phyloP scores from a whole-genome alignment of 2,888 invertebrate genomes.

The Sarcophaga variegata region DNA sequence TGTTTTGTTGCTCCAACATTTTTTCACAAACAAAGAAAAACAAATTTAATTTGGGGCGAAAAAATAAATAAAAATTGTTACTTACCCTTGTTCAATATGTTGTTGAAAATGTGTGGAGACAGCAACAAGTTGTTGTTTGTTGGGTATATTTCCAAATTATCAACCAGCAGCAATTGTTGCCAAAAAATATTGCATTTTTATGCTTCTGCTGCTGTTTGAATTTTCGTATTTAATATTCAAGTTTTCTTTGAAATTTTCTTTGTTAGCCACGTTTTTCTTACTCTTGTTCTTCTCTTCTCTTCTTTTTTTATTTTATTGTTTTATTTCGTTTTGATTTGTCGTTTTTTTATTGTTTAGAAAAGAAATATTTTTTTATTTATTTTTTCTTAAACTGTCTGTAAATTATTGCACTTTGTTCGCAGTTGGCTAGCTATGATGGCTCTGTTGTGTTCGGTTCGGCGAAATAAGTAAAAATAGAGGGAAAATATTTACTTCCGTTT shows the following conservation, averaged over 20 bases:
- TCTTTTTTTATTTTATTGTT: neutral
- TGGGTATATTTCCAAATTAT: no score
- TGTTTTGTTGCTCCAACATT: no score
- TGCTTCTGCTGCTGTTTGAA: constrained; percentile 3
- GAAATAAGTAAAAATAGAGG: neutral
- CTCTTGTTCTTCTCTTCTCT: neutral
- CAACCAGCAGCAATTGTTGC: no score
- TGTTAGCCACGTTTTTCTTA: neutral
- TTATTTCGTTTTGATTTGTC: constrained; percentile 2
- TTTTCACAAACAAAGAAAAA: no score
- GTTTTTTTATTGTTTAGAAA: constrained; percentile 17
- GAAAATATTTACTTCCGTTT: constrained; percentile 42
- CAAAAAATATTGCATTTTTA: no score
- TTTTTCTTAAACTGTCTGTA: neutral
- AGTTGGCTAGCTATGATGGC: constrained; percentile 2
- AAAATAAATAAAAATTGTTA: no score
- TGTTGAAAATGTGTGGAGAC: no score
- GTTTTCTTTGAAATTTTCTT: constrained; percentile 2
- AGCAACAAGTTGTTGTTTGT: no score
- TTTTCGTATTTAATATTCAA: constrained; percentile 43
- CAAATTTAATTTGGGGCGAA: no score
- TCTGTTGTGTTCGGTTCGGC: neutral
- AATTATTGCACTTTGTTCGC: constrained; percentile 44
- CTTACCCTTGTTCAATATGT: no score
- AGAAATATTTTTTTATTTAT: constrained; percentile 9